Evolutionary conservation across 2,797 vertebrate genomes (phyloP).

Genomic region (Melanotaenia trifasciata): DNA sequence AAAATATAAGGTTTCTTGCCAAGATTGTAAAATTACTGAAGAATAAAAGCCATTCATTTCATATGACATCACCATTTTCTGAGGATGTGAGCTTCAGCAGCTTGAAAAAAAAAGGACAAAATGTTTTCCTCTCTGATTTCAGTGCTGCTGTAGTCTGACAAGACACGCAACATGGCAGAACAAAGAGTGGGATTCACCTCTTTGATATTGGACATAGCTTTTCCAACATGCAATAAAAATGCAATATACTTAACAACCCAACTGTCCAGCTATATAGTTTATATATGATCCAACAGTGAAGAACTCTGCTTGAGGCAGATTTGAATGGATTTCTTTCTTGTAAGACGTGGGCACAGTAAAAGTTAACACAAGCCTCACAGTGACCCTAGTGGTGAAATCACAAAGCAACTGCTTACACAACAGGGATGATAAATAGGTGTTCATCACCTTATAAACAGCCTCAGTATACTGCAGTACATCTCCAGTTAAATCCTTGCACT

Average conservation of each 20-base stretch:
- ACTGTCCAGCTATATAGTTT: slow-evolving; percentile 35
- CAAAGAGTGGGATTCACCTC: slow-evolving; percentile 56
- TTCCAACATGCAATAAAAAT: slow-evolving; percentile 60
- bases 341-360: slow-evolving; percentile 57
- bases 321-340: slow-evolving; percentile 60
- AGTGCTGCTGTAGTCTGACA: slow-evolving; percentile 59
- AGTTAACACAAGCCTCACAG: slow-evolving; percentile 53
- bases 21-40: slow-evolving; percentile 80
- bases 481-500: slow-evolving; percentile 58
- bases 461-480: slow-evolving; percentile 21
- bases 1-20: slow-evolving; percentile 80
- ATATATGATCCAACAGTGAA: slow-evolving; percentile 42
- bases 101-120: slow-evolving; percentile 69
- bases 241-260: slow-evolving; percentile 46
- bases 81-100: slow-evolving; percentile 73
- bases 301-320: slow-evolving; percentile 54
- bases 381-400: slow-evolving; percentile 53
- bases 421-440: slow-evolving; percentile 56
- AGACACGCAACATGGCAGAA: slow-evolving; percentile 48
- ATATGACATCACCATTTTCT: slow-evolving; percentile 81
- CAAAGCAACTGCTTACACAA: slow-evolving; percentile 58
- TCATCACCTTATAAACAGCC: slow-evolving; percentile 35
- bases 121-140: slow-evolving; percentile 65
- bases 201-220: slow-evolving; percentile 32
- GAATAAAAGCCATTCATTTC: slow-evolving; percentile 82